Base-by-base conservation (phyloP, 2,888 invertebrate species). In the Campoletis raptor region DNA sequence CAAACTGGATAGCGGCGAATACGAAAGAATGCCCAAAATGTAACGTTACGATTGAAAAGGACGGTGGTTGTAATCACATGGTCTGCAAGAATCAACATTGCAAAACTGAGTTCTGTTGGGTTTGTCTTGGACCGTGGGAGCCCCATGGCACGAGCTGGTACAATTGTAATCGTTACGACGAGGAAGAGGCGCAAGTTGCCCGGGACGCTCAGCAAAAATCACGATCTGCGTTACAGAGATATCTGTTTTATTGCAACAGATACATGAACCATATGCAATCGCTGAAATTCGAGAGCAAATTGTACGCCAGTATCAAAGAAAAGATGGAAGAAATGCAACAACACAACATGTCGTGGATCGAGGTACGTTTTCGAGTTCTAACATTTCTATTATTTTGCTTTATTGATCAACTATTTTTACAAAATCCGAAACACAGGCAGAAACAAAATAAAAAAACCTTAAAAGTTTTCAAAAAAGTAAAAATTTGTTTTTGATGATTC, bases 251-350 rank as follows among this genome's bases (percentile, higher is more conserved):
- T 95, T 99, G 99, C 95, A 99, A 99, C 95, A 97, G 99, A 87
- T 99, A 99, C 95, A 99, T 99, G 98, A 99, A 99, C 95, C 99
- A 99, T 95, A 98, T 99, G 98, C 99, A 99, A 95, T 99, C 99
- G 89, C 96, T 99, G 92, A 98, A 98, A 95, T 98, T 99, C 95
- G 99, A 99, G 95, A 97, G 97, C 95, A 99, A 99, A 96, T 96
- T 99, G 83, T 99, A 99, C 95, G 98, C 98, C 9, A 98, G 98
- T 86, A 98, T 99, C 85, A 98, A 99, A 95, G 97, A 97, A 94
- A 99, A 99, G 96, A 99, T 99, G 99, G 99, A 99, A 94, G 99
- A 99, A 95, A 99, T 99, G 99, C 99, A 99, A 94, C 98, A 99
- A 94, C 98, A 99, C 94, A 99, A 98, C 94, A 99, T 99, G 99